A percentile compares a stretch with the other conserved stretches of the same genome.
Evolutionary conservation across 1,140 invertebrate species (phyloP).

Genomic region (Drosophila santomea): DNA sequence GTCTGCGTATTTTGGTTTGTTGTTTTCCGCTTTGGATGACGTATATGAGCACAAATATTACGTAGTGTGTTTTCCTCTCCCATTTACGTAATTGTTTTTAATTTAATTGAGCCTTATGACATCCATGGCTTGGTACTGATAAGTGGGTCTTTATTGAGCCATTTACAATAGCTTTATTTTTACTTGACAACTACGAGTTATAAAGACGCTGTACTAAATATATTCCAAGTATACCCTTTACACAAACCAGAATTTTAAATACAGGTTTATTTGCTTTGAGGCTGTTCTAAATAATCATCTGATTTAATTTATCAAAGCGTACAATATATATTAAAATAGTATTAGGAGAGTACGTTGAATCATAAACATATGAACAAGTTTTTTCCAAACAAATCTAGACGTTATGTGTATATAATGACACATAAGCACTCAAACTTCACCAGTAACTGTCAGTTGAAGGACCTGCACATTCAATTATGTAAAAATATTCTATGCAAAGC

Average conservation of each 20-base stretch:
- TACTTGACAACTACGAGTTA: no score
- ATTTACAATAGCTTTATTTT: no score
- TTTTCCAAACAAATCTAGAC: not conserved
- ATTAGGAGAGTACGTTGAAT: no score
- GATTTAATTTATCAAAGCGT: no score
- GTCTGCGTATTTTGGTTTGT: constrained; percentile 29
- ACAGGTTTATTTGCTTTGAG: no score
- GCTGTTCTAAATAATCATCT: no score
- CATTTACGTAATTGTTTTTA: constrained; percentile 48
- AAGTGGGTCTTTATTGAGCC: constrained; percentile 8
- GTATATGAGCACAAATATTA: constrained; percentile 54
- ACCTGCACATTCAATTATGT: constrained; percentile 63
- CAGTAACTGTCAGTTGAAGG: constrained; percentile 27
- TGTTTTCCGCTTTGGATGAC: constrained; percentile 38
- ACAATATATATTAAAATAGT: no score
- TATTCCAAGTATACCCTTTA: no score
- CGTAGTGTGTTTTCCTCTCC: constrained; percentile 7
- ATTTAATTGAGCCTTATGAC: constrained; percentile 58
- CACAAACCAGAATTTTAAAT: no score
- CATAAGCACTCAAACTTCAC: not conserved
- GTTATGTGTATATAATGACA: not conserved
- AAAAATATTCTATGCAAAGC: constrained; percentile 57
- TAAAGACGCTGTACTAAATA: no score
- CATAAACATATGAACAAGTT: no score
- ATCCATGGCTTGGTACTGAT: constrained; percentile 23